Evolutionary conservation across 2,797 vertebrate species (phyloP), one percentile per base, ranked within the genome.

Genomic region (Danio choprae): DNA sequence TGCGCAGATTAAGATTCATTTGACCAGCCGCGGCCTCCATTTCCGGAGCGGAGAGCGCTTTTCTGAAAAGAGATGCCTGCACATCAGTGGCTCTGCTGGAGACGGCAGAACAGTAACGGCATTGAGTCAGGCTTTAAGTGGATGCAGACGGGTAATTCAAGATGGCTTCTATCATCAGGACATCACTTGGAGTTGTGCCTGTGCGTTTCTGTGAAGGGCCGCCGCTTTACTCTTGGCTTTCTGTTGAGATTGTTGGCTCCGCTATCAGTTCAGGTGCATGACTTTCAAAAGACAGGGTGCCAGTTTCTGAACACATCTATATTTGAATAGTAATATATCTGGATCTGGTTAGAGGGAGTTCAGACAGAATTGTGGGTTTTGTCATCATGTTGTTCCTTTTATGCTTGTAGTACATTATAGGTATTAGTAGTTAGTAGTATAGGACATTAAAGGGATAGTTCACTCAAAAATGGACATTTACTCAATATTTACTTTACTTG

Each of bases 111-210:
- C 81, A 88, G 84, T 85, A 89, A 89, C 79, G 78, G 83, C 87
- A 86, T 86, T 91, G 86, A 90, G 91, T 88, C 85, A 84, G 70
- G 72, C 71, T 74, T 77, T 89, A 91, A 91, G 88, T 82, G 41
- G 90, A 90, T 93, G 93, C 95, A 95, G 94, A 87, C 93, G 85
- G 91, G 83, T 93, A 88, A 92, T 92, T 93, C 92, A 86, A 92
- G 89, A 93, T 91, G 90, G 88, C 90, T 91, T 84, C 56, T 90
- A 90, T 90, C 89, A 87, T 77, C 93, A 84, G 79, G 69, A 75
- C 90, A 84, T 93, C 89, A 75, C 83, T 90, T 88, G 87, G 86
- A 91, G n/a, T 81, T 87, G 83, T 89, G 86, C 85, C 87, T 89
- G 11, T 46, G 85, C 89, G 64, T 85, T 83, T 90, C 38, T 36